Conservation (phyloP, 2,888 invertebrate species). For the Tetragonisca angustula region DNA sequence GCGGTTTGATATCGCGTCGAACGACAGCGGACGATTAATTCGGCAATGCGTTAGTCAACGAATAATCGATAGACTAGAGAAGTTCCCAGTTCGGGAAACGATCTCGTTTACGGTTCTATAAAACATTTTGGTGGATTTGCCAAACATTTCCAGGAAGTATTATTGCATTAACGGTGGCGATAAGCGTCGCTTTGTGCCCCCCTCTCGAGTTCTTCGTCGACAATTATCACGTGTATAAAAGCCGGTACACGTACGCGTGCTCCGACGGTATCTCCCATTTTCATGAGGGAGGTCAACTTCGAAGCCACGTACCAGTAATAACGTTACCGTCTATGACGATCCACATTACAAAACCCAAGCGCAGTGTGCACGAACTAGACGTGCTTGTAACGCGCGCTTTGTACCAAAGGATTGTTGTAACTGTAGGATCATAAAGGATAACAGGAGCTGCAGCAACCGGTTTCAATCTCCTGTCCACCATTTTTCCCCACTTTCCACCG, state of each 20-base stretch:
- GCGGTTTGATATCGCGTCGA: not conserved
- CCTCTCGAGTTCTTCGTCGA: constrained; percentile 10
- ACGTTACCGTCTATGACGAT: constrained; percentile 35
- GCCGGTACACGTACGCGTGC: too few relatives aligned
- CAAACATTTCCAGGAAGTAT: constrained; percentile 25
- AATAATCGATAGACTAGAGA: constrained; percentile 38
- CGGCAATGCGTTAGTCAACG: constrained; percentile 59
- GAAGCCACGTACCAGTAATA: constrained; percentile 46
- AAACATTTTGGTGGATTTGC: not conserved
- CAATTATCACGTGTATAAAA: constrained; percentile 30
- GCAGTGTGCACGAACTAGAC: not conserved
- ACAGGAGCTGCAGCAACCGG: constrained; percentile 20
- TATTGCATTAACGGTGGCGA: not conserved
- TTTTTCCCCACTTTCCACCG: not conserved
- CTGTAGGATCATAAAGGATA: constrained; percentile 37
- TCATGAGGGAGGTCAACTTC: constrained; percentile 16
- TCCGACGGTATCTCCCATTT: constrained; percentile 1
- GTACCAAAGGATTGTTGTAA: not conserved
- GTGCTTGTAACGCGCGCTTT: constrained; percentile 1
- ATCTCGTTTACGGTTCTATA: not conserved
- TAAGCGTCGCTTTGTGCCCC: constrained; percentile 10
- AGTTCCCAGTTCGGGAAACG: not conserved
- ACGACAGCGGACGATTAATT: constrained; percentile 53
- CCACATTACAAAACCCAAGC: constrained; percentile 26
- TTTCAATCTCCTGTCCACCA: constrained; percentile 27